These are phyloP conservation scores for Sciurus niger DNA, from an alignment of 2,113 vertebrate genomes.

Conservation along the genomic window DNA sequence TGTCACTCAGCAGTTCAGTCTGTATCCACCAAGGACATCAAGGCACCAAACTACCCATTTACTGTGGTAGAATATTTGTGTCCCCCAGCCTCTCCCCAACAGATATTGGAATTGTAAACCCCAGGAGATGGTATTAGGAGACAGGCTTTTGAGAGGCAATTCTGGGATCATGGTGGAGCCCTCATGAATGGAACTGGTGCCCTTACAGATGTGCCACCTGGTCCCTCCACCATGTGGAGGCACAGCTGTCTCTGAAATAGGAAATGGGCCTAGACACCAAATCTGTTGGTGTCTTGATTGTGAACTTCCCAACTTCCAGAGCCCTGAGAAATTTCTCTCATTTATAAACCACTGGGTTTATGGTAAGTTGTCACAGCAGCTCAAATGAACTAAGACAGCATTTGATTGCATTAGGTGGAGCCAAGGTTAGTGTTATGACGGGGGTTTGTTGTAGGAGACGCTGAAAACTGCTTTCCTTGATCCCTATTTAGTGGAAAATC, in stretches of 20 bases:
- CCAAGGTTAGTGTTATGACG: not conserved
- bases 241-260: not conserved
- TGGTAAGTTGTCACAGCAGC: not conserved
- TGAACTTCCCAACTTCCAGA: not conserved
- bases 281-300: not conserved
- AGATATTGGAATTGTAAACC: not conserved
- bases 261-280: not conserved
- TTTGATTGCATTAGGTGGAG: not conserved
- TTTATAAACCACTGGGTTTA: not conserved
- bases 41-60: fast-evolving
- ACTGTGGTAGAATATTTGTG: not conserved
- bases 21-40: too few species aligned
- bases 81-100: too few species aligned
- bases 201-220: not conserved
- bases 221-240: not conserved
- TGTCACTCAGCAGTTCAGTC: not conserved
- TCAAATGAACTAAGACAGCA: not conserved
- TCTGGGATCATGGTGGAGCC: not conserved
- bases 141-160: too few species aligned
- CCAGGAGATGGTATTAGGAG: not conserved
- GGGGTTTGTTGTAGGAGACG: not conserved
- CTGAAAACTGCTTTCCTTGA: not conserved
- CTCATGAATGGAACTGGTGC: not conserved
- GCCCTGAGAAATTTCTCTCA: not conserved
- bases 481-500: not conserved